Evolutionary conservation across 2,113 vertebrate genomes (phyloP), one percentile per base, ranked within the genome.

Genomic region (Eleginops maclovinus): DNA sequence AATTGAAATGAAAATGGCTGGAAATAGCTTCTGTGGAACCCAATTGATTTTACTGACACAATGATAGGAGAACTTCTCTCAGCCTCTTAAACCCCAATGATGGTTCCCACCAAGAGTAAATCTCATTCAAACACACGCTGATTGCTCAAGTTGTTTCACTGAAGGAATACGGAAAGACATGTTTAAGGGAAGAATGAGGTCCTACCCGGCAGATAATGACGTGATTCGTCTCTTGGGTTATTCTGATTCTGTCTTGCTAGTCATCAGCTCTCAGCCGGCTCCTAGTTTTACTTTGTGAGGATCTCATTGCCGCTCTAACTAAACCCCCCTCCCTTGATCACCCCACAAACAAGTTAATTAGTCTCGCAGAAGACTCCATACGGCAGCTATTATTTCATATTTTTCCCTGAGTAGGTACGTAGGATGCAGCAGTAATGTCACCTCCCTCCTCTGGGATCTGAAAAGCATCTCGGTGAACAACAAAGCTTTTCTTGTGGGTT

Each of bases 81-180:
- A 51, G 64, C 65, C 58, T 77, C 28, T 77, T 12, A n/a, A 1
- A 14, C 68, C 9, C 28, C 24, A 47, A 58, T n/a, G 40, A 63
- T 41, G 62, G 43, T 41, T n/a, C 1, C 15, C 1, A 4, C 53
- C 50, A 8, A 54, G 47, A 65, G 72, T 26, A 41, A 76, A 28
- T 68, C 70, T 82, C 72, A 72, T 86, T 71, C 58, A 72, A 82
- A 75, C 31, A 16, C 14, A 26, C 5, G 0, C 62, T 87, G 72
- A 91, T 89, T 85, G 70, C 84, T 83, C 47, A 36, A 78, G 79
- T 84, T 79, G 70, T 77, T 86, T 47, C 22, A 0, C 55, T n/a
- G 31, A 60, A 59, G 22, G 26, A 75, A 74, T 24, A 49, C 58
- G 40, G 26, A 41, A 22, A 55, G 44, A 65, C 13, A 53, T 66